Conservation (phyloP, 2,113 vertebrate genomes). For the Thunnus maccoyii region DNA sequence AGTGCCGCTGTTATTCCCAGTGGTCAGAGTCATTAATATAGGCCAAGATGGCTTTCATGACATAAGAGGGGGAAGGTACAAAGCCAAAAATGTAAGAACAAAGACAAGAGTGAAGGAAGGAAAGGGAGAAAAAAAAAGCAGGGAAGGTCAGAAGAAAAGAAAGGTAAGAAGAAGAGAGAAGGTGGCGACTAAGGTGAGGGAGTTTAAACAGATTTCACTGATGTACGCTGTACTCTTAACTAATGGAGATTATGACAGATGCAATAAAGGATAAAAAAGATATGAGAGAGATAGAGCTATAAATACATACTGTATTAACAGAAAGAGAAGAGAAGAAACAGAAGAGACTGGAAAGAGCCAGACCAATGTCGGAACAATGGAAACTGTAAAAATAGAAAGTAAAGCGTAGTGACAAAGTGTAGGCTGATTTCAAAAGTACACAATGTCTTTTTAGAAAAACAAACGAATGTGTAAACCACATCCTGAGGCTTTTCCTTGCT, state of each 20-base stretch:
- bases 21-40: conserved; percentile 66
- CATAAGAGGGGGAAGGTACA: conserved; percentile 34
- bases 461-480: conserved; percentile 41
- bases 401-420: conserved; percentile 16
- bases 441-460: conserved; percentile 16
- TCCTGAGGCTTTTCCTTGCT: conserved; percentile 31
- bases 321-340: background rate
- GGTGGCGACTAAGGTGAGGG: background rate
- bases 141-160: conserved; percentile 1
- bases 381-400: background rate
- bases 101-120: background rate
- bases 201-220: background rate
- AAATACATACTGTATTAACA: background rate
- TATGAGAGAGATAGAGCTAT: background rate
- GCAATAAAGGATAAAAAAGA: background rate
- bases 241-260: conserved; percentile 15
- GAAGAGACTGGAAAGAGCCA: background rate
- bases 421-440: conserved; percentile 40
- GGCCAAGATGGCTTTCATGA: conserved; percentile 51
- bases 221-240: background rate
- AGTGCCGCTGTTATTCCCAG: conserved; percentile 54
- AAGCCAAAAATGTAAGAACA: conserved; percentile 31
- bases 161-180: background rate
- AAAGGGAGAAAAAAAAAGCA: conserved; percentile 16
- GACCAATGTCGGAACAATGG: background rate